These are phyloP conservation scores for Nomia melanderi DNA, from an alignment of 1,140 invertebrate genomes.

Conservation along the genomic window DNA sequence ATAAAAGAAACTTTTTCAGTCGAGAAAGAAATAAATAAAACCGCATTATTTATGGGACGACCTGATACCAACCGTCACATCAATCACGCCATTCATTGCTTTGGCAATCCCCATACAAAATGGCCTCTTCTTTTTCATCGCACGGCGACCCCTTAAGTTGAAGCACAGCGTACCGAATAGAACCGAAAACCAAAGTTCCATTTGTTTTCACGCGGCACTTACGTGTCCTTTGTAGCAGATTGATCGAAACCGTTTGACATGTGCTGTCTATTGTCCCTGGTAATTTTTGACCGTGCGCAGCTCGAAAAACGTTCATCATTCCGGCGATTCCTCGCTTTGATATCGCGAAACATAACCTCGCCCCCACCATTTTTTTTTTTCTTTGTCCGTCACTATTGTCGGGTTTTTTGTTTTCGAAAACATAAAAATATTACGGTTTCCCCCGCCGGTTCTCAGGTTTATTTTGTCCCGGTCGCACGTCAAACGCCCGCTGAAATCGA, in stretches of 20 bases:
- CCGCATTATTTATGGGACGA: too few relatives aligned
- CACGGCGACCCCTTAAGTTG: too few relatives aligned
- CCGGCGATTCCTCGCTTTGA: neutral
- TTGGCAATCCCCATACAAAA: too few relatives aligned
- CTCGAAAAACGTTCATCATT: conserved; percentile 6
- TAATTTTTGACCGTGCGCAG: conserved; percentile 12
- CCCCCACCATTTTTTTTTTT: neutral
- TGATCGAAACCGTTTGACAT: neutral
- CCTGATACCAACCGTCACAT: too few relatives aligned
- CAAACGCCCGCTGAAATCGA: neutral
- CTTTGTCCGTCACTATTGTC: neutral
- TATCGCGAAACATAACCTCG: conserved; percentile 10
- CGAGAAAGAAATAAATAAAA: too few relatives aligned
- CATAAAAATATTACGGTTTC: conserved; percentile 7
- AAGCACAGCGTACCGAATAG: neutral
- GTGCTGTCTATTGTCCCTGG: neutral
- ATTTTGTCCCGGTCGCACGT: conserved; percentile 9
- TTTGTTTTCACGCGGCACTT: neutral
- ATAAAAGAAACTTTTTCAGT: too few relatives aligned
- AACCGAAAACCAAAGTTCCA: neutral
- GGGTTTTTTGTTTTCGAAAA: conserved; percentile 24
- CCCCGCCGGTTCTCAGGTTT: neutral
- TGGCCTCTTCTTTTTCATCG: too few relatives aligned
- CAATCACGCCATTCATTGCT: too few relatives aligned
- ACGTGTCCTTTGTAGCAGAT: neutral